Base-by-base conservation (phyloP, 2,888 invertebrate species). In the Eumacrocentrus americanus region DNA sequence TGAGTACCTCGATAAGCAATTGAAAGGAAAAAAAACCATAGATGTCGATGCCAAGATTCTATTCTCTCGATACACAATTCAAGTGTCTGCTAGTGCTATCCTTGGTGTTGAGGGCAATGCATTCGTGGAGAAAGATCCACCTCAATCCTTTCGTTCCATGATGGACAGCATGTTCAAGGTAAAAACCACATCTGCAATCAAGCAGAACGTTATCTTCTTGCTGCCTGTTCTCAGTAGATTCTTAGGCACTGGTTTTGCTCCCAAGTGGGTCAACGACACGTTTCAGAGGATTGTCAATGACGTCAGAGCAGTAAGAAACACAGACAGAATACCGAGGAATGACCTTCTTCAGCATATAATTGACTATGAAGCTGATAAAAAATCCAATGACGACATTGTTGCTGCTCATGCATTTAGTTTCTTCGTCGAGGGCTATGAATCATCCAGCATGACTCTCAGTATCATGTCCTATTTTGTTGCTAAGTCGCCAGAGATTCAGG, bases 391-490 rank as follows among this genome's bases (percentile, higher is more conserved):
- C 37, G 50, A 68, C 12, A 74, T 81, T 66, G 70, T 79, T 5
- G 75, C 23, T n/a, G 34, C 83, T 0, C 83, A 84, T 64, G 80
- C 82, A 11, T 73, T 83, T n/a, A 78, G 83, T 6, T 84, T 85
- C 68, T 83, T 84, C 66, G 66, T 82, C 1, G 85, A 84, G 25
- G 84, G 83, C 1, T 84, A 80, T 65, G 85, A 85, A 70, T 84
- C 84, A 1, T 83, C 84, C 0, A 82, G 83, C 23, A 79, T 83
- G 1, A 76, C 81, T 1, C 70, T 84, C 55, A 77, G 80, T 12
- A 83, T 83, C 59, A 74, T 81, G 3, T 68, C 81, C 0, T 83
- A 83, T 64, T 78, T 82, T 64, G 66, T 85, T 2, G 81, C 82
- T 2, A 65, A 79, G 6, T 71, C 83, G 66, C 76, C 70, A 12